phyloP scores from a whole-genome alignment of 2,888 invertebrate species.

The Autographa gamma region DNA sequence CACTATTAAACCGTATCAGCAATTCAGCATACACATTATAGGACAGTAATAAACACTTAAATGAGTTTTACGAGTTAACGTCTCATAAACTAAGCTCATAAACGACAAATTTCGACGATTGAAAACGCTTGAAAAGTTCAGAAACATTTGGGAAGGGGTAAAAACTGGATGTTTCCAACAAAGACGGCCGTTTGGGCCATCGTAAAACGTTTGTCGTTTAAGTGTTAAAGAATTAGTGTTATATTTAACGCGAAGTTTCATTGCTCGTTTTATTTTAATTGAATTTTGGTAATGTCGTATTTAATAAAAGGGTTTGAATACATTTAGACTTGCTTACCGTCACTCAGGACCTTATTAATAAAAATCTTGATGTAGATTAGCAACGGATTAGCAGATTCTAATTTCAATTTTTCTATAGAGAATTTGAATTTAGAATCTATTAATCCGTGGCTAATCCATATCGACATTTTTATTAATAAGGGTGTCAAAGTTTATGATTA shows the following conservation, averaged over 20 bases:
- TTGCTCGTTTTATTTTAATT: slow-evolving; percentile 49
- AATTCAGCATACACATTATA: slow-evolving; percentile 33
- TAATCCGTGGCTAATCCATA: too few species aligned
- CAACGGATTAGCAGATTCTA: too few species aligned
- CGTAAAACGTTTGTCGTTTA: slow-evolving; percentile 53
- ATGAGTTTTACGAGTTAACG: slow-evolving; percentile 55
- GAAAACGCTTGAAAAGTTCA: slow-evolving; percentile 48
- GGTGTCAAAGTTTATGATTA: background rate
- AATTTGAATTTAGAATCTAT: too few species aligned
- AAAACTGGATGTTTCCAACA: slow-evolving; percentile 44
- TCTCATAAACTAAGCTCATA: slow-evolving; percentile 39
- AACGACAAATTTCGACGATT: slow-evolving; percentile 51
- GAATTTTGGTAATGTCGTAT: slow-evolving; percentile 28
- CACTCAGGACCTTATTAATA: too few species aligned
- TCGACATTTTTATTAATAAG: too few species aligned
- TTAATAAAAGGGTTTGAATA: background rate
- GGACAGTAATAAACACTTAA: slow-evolving; percentile 48
- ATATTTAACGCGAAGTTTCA: slow-evolving; percentile 45
- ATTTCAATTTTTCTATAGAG: too few species aligned
- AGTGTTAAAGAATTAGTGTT: slow-evolving; percentile 52
- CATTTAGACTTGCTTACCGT: background rate
- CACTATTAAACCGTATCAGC: slow-evolving; percentile 26
- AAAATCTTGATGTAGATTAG: too few species aligned
- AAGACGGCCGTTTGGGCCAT: slow-evolving; percentile 33
- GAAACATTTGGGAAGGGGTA: slow-evolving; percentile 45